Evolutionary conservation across 2,113 vertebrate species (phyloP).

Genomic region (Sinocyclocheilus rhinocerous): DNA sequence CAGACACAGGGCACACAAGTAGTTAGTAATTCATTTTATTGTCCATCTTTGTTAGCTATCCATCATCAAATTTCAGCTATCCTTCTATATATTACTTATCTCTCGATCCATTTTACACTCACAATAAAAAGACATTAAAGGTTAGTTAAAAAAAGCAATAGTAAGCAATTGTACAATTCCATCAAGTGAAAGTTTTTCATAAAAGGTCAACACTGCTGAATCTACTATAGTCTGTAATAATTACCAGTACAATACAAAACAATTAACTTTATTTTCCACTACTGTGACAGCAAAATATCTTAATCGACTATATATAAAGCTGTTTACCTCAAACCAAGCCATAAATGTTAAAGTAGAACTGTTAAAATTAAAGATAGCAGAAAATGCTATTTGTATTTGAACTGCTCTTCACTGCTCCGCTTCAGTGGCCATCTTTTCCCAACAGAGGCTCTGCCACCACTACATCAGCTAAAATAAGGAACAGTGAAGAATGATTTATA

Average conservation of each 20-base stretch:
- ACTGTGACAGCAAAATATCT: background rate
- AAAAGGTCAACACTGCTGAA: slow-evolving; percentile 7
- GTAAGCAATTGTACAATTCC: no score
- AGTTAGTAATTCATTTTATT: background rate
- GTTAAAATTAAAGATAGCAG: background rate
- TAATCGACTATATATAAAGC: background rate
- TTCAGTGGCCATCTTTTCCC: background rate
- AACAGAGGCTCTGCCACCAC: background rate
- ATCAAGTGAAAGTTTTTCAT: background rate
- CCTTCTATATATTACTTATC: background rate
- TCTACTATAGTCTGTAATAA: background rate
- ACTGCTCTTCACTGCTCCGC: background rate
- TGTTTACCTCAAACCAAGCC: background rate
- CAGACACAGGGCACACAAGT: background rate
- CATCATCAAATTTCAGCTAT: background rate
- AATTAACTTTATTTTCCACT: background rate
- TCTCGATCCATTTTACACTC: background rate
- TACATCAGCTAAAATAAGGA: background rate
- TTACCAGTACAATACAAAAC: background rate
- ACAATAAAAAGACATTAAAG: background rate
- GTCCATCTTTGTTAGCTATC: background rate
- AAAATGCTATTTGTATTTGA: background rate
- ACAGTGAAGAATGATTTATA: background rate
- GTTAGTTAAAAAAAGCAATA: background rate
- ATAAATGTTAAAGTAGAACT: slow-evolving; percentile 5